These are phyloP conservation scores for Carollia perspicillata DNA, from an alignment of 2,113 vertebrate genomes.

Conservation along the genomic window DNA sequence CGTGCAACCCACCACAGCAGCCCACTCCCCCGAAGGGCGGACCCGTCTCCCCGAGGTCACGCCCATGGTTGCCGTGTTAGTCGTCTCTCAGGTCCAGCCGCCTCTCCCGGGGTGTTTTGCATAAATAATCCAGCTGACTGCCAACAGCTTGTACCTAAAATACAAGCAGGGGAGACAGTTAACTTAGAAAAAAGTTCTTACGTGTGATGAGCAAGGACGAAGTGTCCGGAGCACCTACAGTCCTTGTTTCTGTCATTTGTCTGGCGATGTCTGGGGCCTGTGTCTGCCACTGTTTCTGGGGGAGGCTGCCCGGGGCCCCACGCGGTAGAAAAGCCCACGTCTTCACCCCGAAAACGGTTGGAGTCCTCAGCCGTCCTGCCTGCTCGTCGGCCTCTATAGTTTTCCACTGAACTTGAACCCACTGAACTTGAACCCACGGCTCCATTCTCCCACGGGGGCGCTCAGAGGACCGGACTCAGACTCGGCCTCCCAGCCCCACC, in stretches of 20 bases:
- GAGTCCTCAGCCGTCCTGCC: background rate
- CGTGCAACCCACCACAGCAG: too few relatives aligned
- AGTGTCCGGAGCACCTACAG: fast-evolving
- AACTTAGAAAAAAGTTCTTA: background rate
- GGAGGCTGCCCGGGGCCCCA: fast-evolving
- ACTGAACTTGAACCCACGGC: background rate
- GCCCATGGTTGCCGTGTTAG: fast-evolving
- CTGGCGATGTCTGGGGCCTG: fast-evolving
- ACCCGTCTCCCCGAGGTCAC: fast-evolving
- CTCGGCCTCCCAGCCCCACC: fast-evolving
- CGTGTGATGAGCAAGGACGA: background rate
- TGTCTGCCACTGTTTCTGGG: background rate
- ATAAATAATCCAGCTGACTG: background rate
- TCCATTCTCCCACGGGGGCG: background rate
- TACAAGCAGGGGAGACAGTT: background rate
- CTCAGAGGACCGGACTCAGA: background rate
- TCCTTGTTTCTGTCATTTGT: background rate
- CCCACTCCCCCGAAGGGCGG: too few relatives aligned
- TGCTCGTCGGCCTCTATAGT: background rate
- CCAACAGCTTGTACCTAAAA: background rate
- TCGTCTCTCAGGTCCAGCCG: background rate
- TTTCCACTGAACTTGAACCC: background rate
- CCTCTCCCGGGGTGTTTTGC: background rate
- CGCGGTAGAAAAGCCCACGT: background rate
- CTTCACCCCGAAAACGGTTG: background rate